These are phyloP conservation scores for Pseudochirops corinnae DNA, from an alignment of 2,797 vertebrate species.

Conservation along the genomic window DNA sequence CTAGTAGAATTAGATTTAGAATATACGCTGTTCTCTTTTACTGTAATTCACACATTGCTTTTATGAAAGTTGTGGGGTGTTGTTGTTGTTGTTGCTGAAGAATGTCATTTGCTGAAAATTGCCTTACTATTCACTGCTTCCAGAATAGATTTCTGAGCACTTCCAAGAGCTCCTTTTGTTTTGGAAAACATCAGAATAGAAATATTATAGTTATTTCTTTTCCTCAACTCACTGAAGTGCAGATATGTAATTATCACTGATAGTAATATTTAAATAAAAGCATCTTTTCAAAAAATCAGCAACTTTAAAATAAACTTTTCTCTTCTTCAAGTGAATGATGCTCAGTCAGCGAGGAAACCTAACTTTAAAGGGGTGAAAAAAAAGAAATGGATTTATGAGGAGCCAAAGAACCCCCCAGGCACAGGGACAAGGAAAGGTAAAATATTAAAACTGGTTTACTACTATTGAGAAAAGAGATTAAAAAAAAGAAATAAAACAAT, in stretches of 20 bases:
- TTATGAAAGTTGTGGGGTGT: constrained; percentile 9
- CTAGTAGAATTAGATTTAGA: constrained; percentile 46
- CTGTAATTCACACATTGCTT: constrained; percentile 30
- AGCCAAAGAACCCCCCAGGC: constrained; percentile 73
- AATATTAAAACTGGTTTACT: background rate
- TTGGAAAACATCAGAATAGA: constrained; percentile 32
- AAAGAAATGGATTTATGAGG: constrained; percentile 80
- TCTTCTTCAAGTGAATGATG: constrained; percentile 71
- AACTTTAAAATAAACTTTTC: constrained; percentile 54
- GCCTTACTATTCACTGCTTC: constrained; percentile 48
- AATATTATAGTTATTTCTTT: constrained; percentile 24
- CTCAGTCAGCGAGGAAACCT: constrained; percentile 76
- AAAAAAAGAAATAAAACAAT: constrained; percentile 25
- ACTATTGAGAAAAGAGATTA: background rate
- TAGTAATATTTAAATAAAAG: constrained; percentile 65
- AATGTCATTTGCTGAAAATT: constrained; percentile 40
- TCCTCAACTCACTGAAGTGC: constrained; percentile 61
- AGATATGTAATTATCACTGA: constrained; percentile 62
- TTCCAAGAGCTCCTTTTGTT: constrained; percentile 62
- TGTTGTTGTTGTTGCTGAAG: constrained; percentile 1
- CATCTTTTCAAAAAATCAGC: constrained; percentile 46
- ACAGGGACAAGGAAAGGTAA: constrained; percentile 79
- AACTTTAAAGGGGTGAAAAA: constrained; percentile 80
- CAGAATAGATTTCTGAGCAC: constrained; percentile 34
- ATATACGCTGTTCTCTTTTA: constrained; percentile 56